Evolutionary conservation across 2,888 invertebrate species (phyloP).

Genomic region (Hirtodrosophila confusa): DNA sequence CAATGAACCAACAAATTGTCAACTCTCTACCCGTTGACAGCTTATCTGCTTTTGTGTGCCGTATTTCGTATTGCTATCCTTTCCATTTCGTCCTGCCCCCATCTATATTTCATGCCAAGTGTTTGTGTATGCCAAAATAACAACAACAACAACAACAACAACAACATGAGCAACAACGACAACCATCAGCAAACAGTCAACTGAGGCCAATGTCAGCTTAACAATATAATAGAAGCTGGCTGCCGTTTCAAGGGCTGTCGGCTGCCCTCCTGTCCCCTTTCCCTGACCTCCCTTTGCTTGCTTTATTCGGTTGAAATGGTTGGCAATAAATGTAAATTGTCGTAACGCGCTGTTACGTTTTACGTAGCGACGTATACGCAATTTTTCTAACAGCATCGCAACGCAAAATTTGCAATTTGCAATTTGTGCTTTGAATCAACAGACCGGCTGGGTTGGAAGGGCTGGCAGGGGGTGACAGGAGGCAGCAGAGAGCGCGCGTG

Average conservation of each 20-base stretch:
- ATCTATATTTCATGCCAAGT: constrained; percentile 58
- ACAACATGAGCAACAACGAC: neutral
- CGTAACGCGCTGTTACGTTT: constrained; percentile 38
- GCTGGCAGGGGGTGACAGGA: no score
- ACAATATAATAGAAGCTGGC: constrained; percentile 53
- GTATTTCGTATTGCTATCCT: constrained; percentile 11
- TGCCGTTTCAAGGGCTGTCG: constrained; percentile 17
- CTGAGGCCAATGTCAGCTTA: constrained; percentile 58
- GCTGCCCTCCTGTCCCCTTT: neutral
- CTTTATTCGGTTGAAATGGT: constrained; percentile 34
- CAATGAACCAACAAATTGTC: constrained; percentile 55
- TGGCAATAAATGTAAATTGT: constrained; percentile 56
- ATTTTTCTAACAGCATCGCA: constrained; percentile 40
- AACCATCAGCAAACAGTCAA: constrained; percentile 21
- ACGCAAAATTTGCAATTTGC: constrained; percentile 51
- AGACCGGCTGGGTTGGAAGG: constrained; percentile 7
- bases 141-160: constrained; percentile 15
- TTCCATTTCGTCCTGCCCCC: constrained; percentile 7
- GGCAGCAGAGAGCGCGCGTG: neutral
- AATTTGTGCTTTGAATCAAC: constrained; percentile 70
- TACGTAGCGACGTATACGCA: constrained; percentile 39
- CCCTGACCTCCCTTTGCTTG: neutral
- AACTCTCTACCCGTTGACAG: constrained; percentile 55
- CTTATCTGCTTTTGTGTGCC: constrained; percentile 45
- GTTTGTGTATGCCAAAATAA: constrained; percentile 38